Percentiles rank a stretch among this genome's conserved stretches.
These are phyloP conservation scores for Oxystoma pomonae DNA, from an alignment of 2,888 invertebrate species.

Conservation along the genomic window DNA sequence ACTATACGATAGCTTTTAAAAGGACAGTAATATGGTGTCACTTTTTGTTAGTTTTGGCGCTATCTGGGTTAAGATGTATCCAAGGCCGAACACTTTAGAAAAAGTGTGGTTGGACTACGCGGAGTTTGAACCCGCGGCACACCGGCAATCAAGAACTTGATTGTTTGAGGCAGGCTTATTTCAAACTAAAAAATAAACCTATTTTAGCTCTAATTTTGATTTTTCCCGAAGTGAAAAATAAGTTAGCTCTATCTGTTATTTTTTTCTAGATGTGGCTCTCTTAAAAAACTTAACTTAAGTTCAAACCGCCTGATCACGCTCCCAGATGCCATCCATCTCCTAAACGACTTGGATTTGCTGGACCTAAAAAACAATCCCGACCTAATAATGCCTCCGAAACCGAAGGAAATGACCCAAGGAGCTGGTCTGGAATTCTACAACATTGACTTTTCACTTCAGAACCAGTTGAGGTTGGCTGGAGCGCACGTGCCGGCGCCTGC, in stretches of 20 bases:
- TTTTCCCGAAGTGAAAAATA: neutral
- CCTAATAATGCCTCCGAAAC: slow-evolving; percentile 96
- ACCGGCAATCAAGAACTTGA: no score
- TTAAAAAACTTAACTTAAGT: slow-evolving; percentile 89
- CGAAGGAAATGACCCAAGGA: slow-evolving; percentile 70
- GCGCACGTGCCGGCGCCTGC: slow-evolving; percentile 75
- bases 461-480: slow-evolving; percentile 88
- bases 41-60: no score
- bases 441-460: slow-evolving; percentile 96
- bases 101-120: no score
- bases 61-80: no score
- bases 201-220: no score
- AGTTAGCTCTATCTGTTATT: neutral
- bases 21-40: no score
- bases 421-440: slow-evolving; percentile 92
- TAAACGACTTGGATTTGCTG: slow-evolving; percentile 83
- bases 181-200: no score
- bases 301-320: slow-evolving; percentile 92
- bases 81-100: no score
- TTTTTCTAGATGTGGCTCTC: slow-evolving; percentile 75
- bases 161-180: no score
- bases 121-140: no score
- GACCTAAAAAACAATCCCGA: slow-evolving; percentile 93
- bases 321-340: slow-evolving; percentile 94
- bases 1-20: no score